These are phyloP conservation scores for Bombus ignitus DNA, from an alignment of 1,140 invertebrate species.

Conservation along the genomic window DNA sequence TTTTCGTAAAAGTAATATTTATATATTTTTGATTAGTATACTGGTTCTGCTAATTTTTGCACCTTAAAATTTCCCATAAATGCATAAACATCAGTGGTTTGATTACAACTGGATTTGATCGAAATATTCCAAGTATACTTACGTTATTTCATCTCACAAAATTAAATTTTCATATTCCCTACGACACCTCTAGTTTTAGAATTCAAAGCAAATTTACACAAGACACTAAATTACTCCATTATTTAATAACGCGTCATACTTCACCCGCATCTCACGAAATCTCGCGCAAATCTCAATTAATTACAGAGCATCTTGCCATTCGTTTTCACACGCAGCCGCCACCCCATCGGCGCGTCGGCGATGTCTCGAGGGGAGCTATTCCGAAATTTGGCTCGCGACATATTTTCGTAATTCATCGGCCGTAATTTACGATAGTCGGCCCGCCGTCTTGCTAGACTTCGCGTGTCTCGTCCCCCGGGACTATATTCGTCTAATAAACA, in stretches of 20 bases:
- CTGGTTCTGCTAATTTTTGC: rapidly evolving
- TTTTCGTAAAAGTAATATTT: too few species aligned
- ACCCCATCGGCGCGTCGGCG: neutral
- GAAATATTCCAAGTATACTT: too few species aligned
- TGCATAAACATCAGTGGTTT: too few species aligned
- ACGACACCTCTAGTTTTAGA: neutral
- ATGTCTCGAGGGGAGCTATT: slow-evolving; percentile 41
- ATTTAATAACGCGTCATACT: neutral
- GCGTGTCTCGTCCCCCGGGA: slow-evolving; percentile 12
- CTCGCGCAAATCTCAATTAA: slow-evolving; percentile 15
- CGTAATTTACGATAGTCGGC: slow-evolving; percentile 56
- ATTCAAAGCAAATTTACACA: neutral
- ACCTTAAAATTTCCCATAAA: too few species aligned
- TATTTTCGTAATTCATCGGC: slow-evolving; percentile 68
- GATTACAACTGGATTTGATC: too few species aligned
- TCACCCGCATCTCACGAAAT: neutral
- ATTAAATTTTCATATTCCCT: neutral
- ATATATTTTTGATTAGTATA: too few species aligned
- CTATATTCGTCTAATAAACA: slow-evolving; percentile 70
- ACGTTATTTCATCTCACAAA: neutral
- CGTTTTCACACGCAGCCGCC: slow-evolving; percentile 12
- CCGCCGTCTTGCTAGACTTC: slow-evolving; percentile 34
- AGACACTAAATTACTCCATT: neutral
- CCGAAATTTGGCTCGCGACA: slow-evolving; percentile 61
- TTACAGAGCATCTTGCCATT: slow-evolving; percentile 23